A percentile compares a stretch with the other conserved stretches of the same genome.
phyloP scores from a whole-genome alignment of 2,797 vertebrate species.

The Coregonus suidteri region DNA sequence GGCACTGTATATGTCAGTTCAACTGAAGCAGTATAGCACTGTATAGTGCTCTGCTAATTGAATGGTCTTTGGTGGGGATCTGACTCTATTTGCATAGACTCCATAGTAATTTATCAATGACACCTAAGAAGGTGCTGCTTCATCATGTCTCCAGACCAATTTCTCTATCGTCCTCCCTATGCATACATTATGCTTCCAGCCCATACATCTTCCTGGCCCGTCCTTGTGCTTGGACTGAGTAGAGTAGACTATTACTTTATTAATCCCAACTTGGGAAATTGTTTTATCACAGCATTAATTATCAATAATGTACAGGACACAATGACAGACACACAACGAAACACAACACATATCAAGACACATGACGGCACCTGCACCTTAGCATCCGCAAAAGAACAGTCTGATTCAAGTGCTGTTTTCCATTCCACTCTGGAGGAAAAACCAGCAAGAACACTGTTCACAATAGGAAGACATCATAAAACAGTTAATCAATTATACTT shows the following conservation, averaged over 20 bases:
- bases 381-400: no score
- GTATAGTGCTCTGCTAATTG: conserved; percentile 49
- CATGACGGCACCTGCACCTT: no score
- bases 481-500: not conserved
- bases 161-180: conserved; percentile 49
- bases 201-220: conserved; percentile 49
- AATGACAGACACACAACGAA: no score
- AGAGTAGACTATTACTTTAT: no score
- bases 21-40: conserved; percentile 22
- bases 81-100: conserved; percentile 55
- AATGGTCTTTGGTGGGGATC: conserved; percentile 33
- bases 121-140: conserved; percentile 52
- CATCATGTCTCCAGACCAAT: conserved; percentile 58
- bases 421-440: no score
- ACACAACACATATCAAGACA: no score
- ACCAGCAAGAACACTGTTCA: no score
- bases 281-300: no score
- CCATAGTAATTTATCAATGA: conserved; percentile 63
- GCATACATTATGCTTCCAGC: conserved; percentile 59
- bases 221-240: not conserved
- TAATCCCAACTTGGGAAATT: no score
- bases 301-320: no score
- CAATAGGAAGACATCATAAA: not conserved
- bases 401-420: no score
- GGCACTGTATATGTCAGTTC: not conserved